Evolutionary conservation across 2,888 invertebrate species (phyloP), one percentile per base, ranked within the genome.

Genomic region (Eupithecia pulchellata): DNA sequence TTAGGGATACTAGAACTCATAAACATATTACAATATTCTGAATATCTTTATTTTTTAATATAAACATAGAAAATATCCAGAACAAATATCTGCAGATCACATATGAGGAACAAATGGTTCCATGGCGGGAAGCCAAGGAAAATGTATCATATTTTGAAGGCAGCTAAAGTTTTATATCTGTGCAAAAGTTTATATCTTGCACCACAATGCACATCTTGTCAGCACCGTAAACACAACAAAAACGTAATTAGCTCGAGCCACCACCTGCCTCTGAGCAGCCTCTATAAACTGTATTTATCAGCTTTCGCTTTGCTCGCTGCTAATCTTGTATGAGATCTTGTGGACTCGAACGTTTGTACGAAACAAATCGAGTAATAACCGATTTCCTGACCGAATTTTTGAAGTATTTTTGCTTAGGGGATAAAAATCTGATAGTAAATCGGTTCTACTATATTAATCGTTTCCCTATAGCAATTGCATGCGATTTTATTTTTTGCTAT

Each of bases 151-250:
- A 17, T 4, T 39, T 39, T 4, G 1, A 39, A 39, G 17, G 5
- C 1, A 17, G 39, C 5, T 36, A 36, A 11, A 36, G 34, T 13
- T 36, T 13, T 11, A 8, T 32, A 8, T 32, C 3, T 32, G 32
- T 36, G 6, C 20, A 25, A 13, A 52, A 52, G 52, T 30, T 20
- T 20, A 2, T 57, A 8, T 0, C 73, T 70, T 70, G 63, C 11
- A 68, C 68, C 73, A 73, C 39, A 64, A n/a, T 13, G 32, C 13
- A 64, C 52, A 66, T 30, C 64, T 64, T 36, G 70, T 39, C 39
- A 55, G 34, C n/a, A 42, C 73, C 68, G 70, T 71, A 73, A 73
- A 65, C 55, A 60, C 36, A 55, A 68, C 71, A 73, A 71, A 73
- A 73, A 73, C 71, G 29, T 66, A 71, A 73, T 73, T 71, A 71